Conservation (phyloP, 2,797 vertebrate genomes). For the Harpagifer antarcticus region DNA sequence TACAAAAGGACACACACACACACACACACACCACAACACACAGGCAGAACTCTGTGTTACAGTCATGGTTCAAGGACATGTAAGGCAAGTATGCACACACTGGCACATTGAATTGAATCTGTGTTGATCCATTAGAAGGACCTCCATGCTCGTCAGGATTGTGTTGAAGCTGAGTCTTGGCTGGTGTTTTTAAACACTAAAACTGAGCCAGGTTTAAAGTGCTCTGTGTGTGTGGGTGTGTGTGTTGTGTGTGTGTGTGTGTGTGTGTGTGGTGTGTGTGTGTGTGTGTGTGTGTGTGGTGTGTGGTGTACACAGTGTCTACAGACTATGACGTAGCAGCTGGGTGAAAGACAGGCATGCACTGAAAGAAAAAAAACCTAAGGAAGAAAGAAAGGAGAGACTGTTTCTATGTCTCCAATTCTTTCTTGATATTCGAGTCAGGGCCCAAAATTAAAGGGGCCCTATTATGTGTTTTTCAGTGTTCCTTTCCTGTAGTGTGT, state of each 20-base stretch:
- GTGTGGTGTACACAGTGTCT: constrained; percentile 27
- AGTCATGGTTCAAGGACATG: constrained; percentile 71
- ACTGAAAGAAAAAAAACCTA: constrained; percentile 41
- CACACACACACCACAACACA: constrained; percentile 4
- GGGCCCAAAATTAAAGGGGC: constrained; percentile 5
- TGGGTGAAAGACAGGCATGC: constrained; percentile 52
- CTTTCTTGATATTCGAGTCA: constrained; percentile 36
- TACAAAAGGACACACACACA: constrained; percentile 13
- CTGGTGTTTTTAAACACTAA: constrained; percentile 66
- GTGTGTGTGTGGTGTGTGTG: constrained; percentile 2
- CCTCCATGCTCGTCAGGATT: constrained; percentile 70
- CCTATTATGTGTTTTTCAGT: too few species aligned
- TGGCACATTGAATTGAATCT: constrained; percentile 46
- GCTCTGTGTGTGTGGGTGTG: constrained; percentile 24
- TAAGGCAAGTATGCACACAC: constrained; percentile 47
- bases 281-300: not conserved
- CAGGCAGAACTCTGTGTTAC: constrained; percentile 23
- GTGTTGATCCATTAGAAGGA: constrained; percentile 72
- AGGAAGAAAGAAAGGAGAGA: constrained; percentile 47
- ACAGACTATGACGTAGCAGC: constrained; percentile 50
- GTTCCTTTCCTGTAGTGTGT: too few species aligned
- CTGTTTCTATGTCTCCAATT: constrained; percentile 24
- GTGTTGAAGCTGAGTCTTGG: constrained; percentile 58
- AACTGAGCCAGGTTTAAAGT: constrained; percentile 68
- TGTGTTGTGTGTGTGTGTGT: constrained; percentile 44